phyloP scores from a whole-genome alignment of 2,888 invertebrate genomes.

The Andrena haemorrhoa region DNA sequence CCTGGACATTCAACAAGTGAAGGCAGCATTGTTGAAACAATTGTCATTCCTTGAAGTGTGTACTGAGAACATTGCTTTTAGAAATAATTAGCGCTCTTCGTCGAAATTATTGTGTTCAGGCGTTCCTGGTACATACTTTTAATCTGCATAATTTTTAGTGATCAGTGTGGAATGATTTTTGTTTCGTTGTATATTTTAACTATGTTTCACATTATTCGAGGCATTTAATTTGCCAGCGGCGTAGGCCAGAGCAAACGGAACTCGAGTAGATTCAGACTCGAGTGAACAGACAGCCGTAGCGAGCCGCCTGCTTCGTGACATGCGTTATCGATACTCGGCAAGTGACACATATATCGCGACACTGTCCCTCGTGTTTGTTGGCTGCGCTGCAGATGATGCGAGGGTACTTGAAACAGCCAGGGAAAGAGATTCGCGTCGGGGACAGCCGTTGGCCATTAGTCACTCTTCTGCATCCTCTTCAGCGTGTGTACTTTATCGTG shows the following conservation, averaged over 20 bases:
- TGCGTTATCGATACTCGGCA: constrained; percentile 83
- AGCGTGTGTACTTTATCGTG: constrained; percentile 25
- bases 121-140: too few relatives aligned
- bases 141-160: too few relatives aligned
- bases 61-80: too few relatives aligned
- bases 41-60: not conserved
- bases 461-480: constrained; percentile 72
- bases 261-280: constrained; percentile 24
- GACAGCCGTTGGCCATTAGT: constrained; percentile 80
- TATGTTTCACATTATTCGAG: too few relatives aligned
- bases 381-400: constrained; percentile 76
- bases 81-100: not conserved
- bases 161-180: too few relatives aligned
- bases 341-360: constrained; percentile 80
- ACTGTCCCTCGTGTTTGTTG: constrained; percentile 71
- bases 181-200: too few relatives aligned
- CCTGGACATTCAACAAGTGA: constrained; percentile 54
- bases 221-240: not conserved
- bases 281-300: not conserved
- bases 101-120: too few relatives aligned
- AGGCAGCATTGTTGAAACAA: not conserved
- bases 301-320: constrained; percentile 73
- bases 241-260: not conserved
- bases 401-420: constrained; percentile 77
- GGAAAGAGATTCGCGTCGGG: constrained; percentile 78